A percentile compares a stretch with the other conserved stretches of the same genome.
phyloP scores from a whole-genome alignment of 2,113 vertebrate species.

The Asarcornis scutulata region DNA sequence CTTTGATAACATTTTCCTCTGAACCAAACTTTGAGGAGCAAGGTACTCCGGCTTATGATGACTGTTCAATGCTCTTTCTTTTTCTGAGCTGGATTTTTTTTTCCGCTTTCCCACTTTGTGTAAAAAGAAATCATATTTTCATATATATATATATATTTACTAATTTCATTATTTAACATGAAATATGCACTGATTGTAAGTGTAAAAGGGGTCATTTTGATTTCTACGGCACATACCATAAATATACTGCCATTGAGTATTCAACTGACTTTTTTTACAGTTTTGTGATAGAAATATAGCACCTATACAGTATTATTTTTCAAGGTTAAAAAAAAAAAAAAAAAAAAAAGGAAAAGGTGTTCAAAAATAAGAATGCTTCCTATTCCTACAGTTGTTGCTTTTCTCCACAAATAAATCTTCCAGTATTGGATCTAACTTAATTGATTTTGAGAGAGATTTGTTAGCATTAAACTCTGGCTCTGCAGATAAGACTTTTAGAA shows the following conservation, averaged over 20 bases:
- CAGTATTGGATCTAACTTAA: not conserved
- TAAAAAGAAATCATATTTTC: not conserved
- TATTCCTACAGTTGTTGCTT: not conserved
- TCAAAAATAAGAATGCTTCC: not conserved
- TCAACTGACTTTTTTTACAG: not conserved
- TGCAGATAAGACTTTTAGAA: constrained; percentile 26
- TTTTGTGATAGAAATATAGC: not conserved
- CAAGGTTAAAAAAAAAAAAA: not conserved
- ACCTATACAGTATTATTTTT: not conserved
- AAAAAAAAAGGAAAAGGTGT: not conserved
- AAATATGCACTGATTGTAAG: not conserved
- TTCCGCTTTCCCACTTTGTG: not conserved
- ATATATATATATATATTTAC: not conserved
- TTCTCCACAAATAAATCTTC: not conserved
- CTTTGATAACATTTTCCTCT: not conserved
- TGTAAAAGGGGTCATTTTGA: not conserved
- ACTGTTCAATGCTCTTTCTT: not conserved
- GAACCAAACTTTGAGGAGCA: not conserved
- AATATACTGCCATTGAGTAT: not conserved
- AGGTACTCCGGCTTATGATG: not conserved
- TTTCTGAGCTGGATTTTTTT: rapidly evolving
- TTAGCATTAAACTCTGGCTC: constrained; percentile 6
- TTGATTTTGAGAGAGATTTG: constrained; percentile 46
- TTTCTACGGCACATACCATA: not conserved
- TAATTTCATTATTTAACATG: not conserved